Percentiles rank a stretch among this genome's conserved stretches.
These are phyloP conservation scores for Xenopus petersii DNA, from an alignment of 2,797 vertebrate genomes.

Conservation along the genomic window DNA sequence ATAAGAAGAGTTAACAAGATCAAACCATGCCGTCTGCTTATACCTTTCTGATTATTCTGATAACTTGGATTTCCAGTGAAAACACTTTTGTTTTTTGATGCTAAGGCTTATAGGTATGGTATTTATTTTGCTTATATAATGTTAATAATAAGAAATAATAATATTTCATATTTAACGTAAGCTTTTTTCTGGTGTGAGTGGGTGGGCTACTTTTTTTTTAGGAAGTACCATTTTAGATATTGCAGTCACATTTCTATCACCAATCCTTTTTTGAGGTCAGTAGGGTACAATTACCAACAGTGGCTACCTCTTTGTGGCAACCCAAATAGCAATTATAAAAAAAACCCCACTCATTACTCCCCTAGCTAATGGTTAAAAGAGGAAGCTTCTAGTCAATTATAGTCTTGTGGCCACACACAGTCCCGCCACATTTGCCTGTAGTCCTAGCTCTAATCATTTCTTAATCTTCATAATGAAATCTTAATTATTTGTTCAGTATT, in stretches of 20 bases:
- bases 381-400: slow-evolving; percentile 73
- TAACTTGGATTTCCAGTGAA: too few relatives aligned
- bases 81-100: too few relatives aligned
- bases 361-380: slow-evolving; percentile 64
- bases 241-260: slow-evolving; percentile 7
- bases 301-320: slow-evolving; percentile 65
- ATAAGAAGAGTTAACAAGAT: too few relatives aligned
- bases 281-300: slow-evolving; percentile 45
- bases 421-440: slow-evolving; percentile 77
- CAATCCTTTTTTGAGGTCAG: slow-evolving; percentile 29
- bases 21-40: too few relatives aligned
- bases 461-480: slow-evolving; percentile 75
- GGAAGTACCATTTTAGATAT: slow-evolving; percentile 16
- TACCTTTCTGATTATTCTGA: too few relatives aligned
- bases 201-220: slow-evolving; percentile 19
- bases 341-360: slow-evolving; percentile 69
- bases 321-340: slow-evolving; percentile 69
- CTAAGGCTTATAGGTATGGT: too few relatives aligned
- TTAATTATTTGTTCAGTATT: slow-evolving; percentile 77
- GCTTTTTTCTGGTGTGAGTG: slow-evolving; percentile 7
- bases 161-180: too few relatives aligned
- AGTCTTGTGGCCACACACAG: slow-evolving; percentile 67
- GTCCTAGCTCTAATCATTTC: slow-evolving; percentile 81
- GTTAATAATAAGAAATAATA: too few relatives aligned
- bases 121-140: too few relatives aligned